Evolutionary conservation across 2,113 vertebrate species (phyloP).

Genomic region (Macquaria australasica): DNA sequence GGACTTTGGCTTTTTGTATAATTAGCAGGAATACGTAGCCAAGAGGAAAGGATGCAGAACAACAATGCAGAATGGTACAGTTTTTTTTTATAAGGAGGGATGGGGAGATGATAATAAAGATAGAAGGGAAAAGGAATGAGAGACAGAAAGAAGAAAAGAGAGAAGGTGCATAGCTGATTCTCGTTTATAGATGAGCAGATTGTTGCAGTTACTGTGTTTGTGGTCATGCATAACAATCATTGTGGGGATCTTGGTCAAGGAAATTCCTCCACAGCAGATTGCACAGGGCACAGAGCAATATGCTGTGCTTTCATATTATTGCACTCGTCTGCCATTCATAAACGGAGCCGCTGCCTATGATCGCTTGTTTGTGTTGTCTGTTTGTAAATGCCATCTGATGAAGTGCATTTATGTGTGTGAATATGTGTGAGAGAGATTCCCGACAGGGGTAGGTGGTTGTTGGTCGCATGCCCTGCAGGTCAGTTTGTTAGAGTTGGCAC

Average conservation of each 20-base stretch:
- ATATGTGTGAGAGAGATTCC: constrained; percentile 51
- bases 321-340: background rate
- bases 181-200: constrained; percentile 56
- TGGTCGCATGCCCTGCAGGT: constrained; percentile 45
- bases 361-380: constrained; percentile 31
- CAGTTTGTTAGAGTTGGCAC: constrained; percentile 72
- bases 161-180: background rate
- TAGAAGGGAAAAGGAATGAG: background rate
- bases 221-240: constrained; percentile 35
- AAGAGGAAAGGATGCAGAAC: constrained; percentile 38
- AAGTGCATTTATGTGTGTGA: constrained; percentile 17
- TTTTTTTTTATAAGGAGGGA: background rate
- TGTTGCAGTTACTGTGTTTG: constrained; percentile 48
- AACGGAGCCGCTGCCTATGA: constrained; percentile 6
- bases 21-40: constrained; percentile 60
- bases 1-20: constrained; percentile 29
- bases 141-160: constrained; percentile 5
- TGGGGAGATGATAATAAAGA: background rate
- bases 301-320: background rate
- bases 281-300: background rate
- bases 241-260: constrained; percentile 13
- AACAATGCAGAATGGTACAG: background rate
- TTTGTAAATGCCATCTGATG: constrained; percentile 21
- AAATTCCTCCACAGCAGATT: constrained; percentile 43
- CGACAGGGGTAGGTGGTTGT: constrained; percentile 56